Percentiles rank a stretch among this genome's conserved stretches.
These are phyloP conservation scores for Amphimedon queenslandica DNA, from an alignment of 37 sponge, comb jelly and placozoan genomes.

Conservation along the genomic window DNA sequence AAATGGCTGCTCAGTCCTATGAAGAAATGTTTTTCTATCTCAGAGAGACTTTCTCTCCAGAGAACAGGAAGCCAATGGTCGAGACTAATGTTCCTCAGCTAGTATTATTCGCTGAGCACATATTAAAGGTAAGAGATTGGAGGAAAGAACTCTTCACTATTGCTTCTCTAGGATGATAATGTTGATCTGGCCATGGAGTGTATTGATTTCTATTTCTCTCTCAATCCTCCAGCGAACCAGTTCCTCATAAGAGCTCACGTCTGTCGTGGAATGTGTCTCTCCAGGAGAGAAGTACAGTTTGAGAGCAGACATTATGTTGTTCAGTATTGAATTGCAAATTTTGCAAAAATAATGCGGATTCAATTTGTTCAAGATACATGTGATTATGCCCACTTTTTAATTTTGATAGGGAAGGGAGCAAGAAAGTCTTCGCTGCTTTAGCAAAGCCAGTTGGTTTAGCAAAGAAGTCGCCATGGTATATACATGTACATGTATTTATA, in stretches of 20 bases:
- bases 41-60: conserved; percentile 25
- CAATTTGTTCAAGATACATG: neutral
- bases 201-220: conserved; percentile 60
- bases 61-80: neutral
- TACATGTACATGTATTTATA: no score
- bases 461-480: conserved; percentile 51
- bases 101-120: conserved; percentile 57
- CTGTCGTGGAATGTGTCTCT: conserved; percentile 63
- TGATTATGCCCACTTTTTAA: neutral
- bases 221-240: conserved; percentile 65
- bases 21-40: conserved; percentile 13
- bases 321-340: no score
- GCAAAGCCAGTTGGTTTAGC: conserved; percentile 63
- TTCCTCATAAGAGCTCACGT: conserved; percentile 80
- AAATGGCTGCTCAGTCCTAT: no score
- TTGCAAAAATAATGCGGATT: no score
- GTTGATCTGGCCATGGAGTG: conserved; percentile 50
- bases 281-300: no score
- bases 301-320: no score
- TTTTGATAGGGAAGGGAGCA: conserved; percentile 5
- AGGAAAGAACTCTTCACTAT: neutral
- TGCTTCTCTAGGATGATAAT: conserved; percentile 36
- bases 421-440: conserved; percentile 19
- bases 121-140: conserved; percentile 30
- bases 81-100: conserved; percentile 48